phyloP scores from a whole-genome alignment of 1,140 invertebrate species.

The Leptopilina boulardi region DNA sequence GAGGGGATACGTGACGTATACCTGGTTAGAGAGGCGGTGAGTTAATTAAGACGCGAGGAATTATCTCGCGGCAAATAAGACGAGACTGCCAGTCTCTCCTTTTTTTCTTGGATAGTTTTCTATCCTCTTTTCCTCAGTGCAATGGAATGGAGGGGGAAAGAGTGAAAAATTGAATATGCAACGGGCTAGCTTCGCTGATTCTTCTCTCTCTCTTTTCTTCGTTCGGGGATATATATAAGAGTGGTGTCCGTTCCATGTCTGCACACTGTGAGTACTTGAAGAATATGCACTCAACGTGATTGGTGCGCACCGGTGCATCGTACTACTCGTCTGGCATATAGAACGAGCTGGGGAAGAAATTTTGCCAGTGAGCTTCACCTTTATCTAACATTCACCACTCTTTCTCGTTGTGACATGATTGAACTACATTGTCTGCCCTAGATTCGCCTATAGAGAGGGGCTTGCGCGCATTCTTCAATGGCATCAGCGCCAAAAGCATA shows the following conservation, averaged over 20 bases:
- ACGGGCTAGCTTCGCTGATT: constrained; percentile 44
- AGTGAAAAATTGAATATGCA: constrained; percentile 60
- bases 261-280: constrained; percentile 59
- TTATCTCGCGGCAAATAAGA: constrained; percentile 56
- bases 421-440: constrained; percentile 56
- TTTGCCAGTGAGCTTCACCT: constrained; percentile 36
- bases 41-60: constrained; percentile 69
- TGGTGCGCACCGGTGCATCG: constrained; percentile 60
- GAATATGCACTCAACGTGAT: constrained; percentile 73
- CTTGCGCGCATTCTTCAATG: constrained; percentile 43
- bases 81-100: constrained; percentile 26
- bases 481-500: constrained; percentile 18
- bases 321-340: constrained; percentile 44
- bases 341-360: constrained; percentile 31
- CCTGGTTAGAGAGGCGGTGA: constrained; percentile 38
- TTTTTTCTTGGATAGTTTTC: background rate
- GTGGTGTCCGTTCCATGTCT: constrained; percentile 40
- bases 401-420: constrained; percentile 45
- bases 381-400: constrained; percentile 27
- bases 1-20: background rate
- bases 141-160: background rate
- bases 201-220: constrained; percentile 43
- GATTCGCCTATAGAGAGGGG: constrained; percentile 37
- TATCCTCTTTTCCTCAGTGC: constrained; percentile 1
- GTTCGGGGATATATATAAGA: background rate